phyloP scores from a whole-genome alignment of 2,797 vertebrate genomes.

The Sebastes goodei region DNA sequence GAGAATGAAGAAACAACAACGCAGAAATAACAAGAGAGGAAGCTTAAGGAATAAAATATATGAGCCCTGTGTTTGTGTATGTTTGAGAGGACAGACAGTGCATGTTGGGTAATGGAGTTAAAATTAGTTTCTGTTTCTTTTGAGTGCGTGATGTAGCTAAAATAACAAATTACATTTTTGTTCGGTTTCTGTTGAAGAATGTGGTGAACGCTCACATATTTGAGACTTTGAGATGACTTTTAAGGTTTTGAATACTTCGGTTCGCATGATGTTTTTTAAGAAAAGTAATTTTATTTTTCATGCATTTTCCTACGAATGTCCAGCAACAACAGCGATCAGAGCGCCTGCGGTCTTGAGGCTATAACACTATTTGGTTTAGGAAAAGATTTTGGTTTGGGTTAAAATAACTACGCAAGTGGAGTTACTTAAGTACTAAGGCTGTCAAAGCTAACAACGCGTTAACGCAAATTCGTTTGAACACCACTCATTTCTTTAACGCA shows the following conservation, averaged over 20 bases:
- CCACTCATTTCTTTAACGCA: too few relatives aligned
- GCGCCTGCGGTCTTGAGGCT: too few relatives aligned
- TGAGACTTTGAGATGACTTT: not conserved
- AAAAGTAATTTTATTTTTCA: too few relatives aligned
- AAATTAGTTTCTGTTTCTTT: not conserved
- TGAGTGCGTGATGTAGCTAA: not conserved
- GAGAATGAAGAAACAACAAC: not conserved
- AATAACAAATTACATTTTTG: not conserved
- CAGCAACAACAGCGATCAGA: too few relatives aligned
- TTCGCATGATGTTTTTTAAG: too few relatives aligned
- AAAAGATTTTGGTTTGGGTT: too few relatives aligned
- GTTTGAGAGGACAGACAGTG: not conserved
- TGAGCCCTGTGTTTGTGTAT: not conserved
- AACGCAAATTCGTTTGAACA: too few relatives aligned
- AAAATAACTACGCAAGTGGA: too few relatives aligned
- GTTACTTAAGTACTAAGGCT: too few relatives aligned
- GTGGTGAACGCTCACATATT: not conserved
- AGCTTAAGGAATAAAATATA: not conserved
- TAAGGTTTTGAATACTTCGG: not conserved
- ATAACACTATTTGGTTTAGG: too few relatives aligned
- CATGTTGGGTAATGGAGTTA: not conserved
- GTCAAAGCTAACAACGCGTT: too few relatives aligned
- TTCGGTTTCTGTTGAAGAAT: not conserved
- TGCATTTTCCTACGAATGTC: too few relatives aligned
- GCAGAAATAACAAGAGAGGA: not conserved